Conservation (phyloP, 2,113 vertebrate species). For the Rana temporaria region DNA sequence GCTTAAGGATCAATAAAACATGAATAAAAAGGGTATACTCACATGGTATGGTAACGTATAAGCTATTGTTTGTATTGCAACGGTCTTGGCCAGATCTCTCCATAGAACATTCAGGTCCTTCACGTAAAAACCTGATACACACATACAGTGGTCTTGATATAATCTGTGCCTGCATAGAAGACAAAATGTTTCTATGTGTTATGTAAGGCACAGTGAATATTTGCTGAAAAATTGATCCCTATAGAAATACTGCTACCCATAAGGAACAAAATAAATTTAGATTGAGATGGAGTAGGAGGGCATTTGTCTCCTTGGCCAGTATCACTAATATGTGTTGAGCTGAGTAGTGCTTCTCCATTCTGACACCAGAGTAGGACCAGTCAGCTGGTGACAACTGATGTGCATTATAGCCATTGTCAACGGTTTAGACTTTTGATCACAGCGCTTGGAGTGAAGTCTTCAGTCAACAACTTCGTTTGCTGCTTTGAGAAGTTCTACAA, state of each 20-base stretch:
- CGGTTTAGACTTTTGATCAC: too few species aligned
- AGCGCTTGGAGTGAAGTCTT: too few species aligned
- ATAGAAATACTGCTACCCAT: too few species aligned
- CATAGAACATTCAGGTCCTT: slow-evolving; percentile 78
- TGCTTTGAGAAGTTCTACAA: too few species aligned
- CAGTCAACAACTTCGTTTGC: too few species aligned
- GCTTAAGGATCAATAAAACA: neutral
- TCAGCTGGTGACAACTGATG: neutral
- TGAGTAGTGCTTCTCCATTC: neutral
- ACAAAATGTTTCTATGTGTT: neutral
- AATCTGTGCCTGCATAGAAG: slow-evolving; percentile 70
- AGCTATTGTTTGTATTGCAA: slow-evolving; percentile 77
- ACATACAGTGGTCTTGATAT: slow-evolving; percentile 79
- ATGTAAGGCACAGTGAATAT: accelerated
- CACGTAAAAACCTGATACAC: slow-evolving; percentile 80
- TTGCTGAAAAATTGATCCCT: too few species aligned
- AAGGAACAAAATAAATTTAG: too few species aligned
- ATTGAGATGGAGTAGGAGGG: too few species aligned
- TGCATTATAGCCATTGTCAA: neutral
- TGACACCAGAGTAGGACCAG: neutral
- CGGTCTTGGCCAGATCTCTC: slow-evolving; percentile 76
- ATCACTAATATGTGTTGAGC: too few species aligned
- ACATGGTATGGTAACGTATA: slow-evolving; percentile 81
- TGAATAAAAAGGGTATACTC: neutral
- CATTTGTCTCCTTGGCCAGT: too few species aligned